Base-by-base conservation (phyloP, 2,888 invertebrate species). In the Myopa testacea region DNA sequence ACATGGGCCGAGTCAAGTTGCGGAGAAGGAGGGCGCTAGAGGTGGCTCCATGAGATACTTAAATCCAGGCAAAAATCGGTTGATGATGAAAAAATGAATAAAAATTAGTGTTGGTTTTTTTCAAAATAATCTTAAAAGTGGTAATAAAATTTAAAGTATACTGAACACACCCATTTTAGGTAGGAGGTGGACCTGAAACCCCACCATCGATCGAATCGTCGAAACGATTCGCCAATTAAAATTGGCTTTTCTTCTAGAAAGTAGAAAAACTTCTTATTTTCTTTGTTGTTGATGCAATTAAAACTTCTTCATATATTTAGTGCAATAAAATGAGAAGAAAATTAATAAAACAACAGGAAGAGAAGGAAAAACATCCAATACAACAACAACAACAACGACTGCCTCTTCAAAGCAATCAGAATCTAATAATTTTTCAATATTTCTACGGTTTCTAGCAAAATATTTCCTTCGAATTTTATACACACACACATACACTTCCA, bases 351-450 rank as follows among this genome's bases (percentile, higher is more conserved):
- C 34, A 63, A 58, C 2, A 16, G 3, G 45, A 45, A 8, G 45
- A 45, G 63, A 5, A 37, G n/a, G 37, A 38, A 40, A 14, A 38
- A 67, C 4, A 45, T 7, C 1, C 37, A 38, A 16, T 16, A 69
- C 34, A 37, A 58, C 40, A 72, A 58, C 60, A 72, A 60, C 38
- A 58, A n/a, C 16, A 10, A 40, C 38, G 12, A 26, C 40, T 40
- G 14, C 38, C 40, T 16, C 38, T 16, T n/a, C 38, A 67, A 67
- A n/a, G 55, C 55, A 52, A 55, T 55, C 73, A 62, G 50, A 34
- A 50, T 19, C 52, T 65, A 65, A 74, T 74, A 74, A 74, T 74
- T 74, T 65, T 63, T 52, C 74, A 74, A 74, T 74, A 37, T 37
- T 26, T 62, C 26, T 26, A 52, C 38, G 74, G 74, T 65, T 74